These are phyloP conservation scores for Petrocephalus microphthalmus DNA, from an alignment of 2,113 vertebrate genomes.

Conservation along the genomic window DNA sequence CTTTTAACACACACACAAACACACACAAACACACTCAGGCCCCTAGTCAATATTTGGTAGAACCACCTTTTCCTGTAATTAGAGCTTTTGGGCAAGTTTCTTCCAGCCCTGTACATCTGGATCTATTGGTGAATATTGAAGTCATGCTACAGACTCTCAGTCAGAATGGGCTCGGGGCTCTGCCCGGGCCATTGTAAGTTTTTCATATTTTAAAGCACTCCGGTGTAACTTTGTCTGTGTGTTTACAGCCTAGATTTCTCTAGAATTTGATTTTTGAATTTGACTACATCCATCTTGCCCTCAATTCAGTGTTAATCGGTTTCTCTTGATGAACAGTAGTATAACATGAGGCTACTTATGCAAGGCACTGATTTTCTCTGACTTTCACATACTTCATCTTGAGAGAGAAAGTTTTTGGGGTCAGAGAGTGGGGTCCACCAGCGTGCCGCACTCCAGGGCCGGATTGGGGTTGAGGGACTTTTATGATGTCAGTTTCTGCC, in stretches of 20 bases:
- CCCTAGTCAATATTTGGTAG: background rate
- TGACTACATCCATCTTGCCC: background rate
- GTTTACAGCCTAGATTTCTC: background rate
- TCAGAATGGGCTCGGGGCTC: background rate
- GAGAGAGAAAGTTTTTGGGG: background rate
- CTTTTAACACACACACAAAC: background rate
- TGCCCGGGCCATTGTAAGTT: background rate
- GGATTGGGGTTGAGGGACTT: background rate
- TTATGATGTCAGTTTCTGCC: background rate
- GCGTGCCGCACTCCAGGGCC: background rate
- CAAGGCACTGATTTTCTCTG: background rate
- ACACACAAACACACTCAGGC: background rate
- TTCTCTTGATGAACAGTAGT: background rate
- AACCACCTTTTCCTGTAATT: background rate
- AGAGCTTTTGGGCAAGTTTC: background rate
- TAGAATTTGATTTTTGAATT: background rate
- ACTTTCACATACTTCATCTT: background rate
- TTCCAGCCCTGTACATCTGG: background rate
- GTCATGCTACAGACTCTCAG: background rate
- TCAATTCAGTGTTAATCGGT: background rate
- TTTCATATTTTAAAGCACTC: background rate
- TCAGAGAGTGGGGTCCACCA: background rate
- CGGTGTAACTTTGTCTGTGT: background rate
- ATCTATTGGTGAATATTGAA: background rate
- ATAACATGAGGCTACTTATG: background rate